Conservation (phyloP, 2,888 invertebrate genomes). For the Abrostola triplasia region DNA sequence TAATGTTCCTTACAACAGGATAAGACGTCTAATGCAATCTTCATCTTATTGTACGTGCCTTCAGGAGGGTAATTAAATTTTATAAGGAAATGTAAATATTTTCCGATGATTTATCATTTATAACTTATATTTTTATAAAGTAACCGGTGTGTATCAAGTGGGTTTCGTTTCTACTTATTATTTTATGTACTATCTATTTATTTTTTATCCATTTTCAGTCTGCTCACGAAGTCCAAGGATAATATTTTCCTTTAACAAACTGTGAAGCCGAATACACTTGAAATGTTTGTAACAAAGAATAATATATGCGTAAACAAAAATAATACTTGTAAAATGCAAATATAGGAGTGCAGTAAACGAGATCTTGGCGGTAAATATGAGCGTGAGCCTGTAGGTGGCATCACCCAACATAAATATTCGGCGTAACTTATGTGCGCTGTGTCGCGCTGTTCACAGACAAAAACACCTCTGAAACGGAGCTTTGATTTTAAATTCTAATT, state of each 20-base stretch:
- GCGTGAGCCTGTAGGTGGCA: slow-evolving; percentile 75
- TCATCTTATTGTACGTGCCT: slow-evolving; percentile 38
- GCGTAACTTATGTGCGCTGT: slow-evolving; percentile 77
- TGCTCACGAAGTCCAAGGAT: slow-evolving; percentile 10
- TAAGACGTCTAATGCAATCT: slow-evolving; percentile 60
- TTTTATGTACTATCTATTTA: neutral
- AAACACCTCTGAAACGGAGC: slow-evolving; percentile 80
- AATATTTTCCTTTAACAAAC: slow-evolving; percentile 14
- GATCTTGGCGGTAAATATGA: slow-evolving; percentile 78
- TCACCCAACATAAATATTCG: slow-evolving; percentile 79
- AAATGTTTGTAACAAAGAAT: slow-evolving; percentile 31
- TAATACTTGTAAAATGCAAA: slow-evolving; percentile 74
- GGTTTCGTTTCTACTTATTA: neutral
- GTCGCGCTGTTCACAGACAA: slow-evolving; percentile 74
- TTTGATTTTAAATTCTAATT: slow-evolving; percentile 87
- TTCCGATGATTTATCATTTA: neutral
- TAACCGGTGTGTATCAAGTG: slow-evolving; percentile 9
- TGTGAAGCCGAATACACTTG: slow-evolving; percentile 14
- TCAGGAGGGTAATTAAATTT: slow-evolving; percentile 35
- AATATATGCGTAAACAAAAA: slow-evolving; percentile 59
- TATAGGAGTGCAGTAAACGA: slow-evolving; percentile 72
- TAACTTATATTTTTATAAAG: slow-evolving; percentile 10
- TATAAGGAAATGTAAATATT: slow-evolving; percentile 28
- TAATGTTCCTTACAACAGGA: slow-evolving; percentile 62
- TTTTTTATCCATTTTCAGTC: slow-evolving; percentile 14